Base-by-base conservation (phyloP, 2,797 vertebrate genomes). In the Lagorchestes hirsutus region DNA sequence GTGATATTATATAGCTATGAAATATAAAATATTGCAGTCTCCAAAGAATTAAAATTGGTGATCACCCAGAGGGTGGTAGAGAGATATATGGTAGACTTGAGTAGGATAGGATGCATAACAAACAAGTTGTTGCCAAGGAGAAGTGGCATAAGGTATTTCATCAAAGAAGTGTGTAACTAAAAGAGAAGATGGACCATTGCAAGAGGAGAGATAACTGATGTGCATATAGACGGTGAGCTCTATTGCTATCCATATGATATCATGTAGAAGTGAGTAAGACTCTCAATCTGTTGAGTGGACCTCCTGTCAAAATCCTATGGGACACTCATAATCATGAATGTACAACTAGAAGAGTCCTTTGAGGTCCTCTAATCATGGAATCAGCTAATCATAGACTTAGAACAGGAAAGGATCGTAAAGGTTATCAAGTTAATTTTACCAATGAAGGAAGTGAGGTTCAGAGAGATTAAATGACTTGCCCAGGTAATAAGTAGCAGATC, bases 361-460 rank as follows among this genome's bases (percentile, higher is more conserved):
- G 57, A 58, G 8, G 22, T 58, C 27, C 29, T 58, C 57, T 58
- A 58, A 9, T 58, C 27, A 58, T 58, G 57, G 57, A 58, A 58
- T 29, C 27, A 58, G 8, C 27, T 0, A 6, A 58, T 58, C 28
- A 28, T 58, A 29, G 57, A 29, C 57, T 58, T 58, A 29, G 27
- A 54, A 74, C 87, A 8, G n/a, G 67, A 55, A 91, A n/a, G 31
- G 10, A 29, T 93, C 24, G 93, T 10, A 0, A 52, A 92, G 22
- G 91, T 90, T 67, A 50, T 91, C 29, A 93, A n/a, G 29, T 55
- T 87, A 16, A 29, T 90, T 96, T 96, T 67, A 24, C 46, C 1
- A 28, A 10, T 90, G 14, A 94, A 16, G 91, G 59, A 90, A 74
- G 52, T 90, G 24, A 16, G 54, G 52, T 50, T 50, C 55, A 94